Evolutionary conservation across 1,140 invertebrate species (phyloP), one percentile per base, ranked within the genome.

Genomic region (Uloborus diversus): DNA sequence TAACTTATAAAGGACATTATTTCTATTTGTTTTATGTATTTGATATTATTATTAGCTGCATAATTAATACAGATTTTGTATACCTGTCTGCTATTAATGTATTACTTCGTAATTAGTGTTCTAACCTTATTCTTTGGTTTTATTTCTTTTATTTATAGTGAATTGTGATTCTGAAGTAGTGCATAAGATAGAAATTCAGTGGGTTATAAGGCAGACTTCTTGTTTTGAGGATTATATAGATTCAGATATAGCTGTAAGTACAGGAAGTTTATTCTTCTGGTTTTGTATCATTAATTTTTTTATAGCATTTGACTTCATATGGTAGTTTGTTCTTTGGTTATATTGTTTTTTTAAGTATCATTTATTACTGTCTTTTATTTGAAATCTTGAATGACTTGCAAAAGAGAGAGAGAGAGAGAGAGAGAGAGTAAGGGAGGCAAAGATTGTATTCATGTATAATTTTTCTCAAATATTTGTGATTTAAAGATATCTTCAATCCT

Each of bases 221-320:
- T 88, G 86, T 81, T 87, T 84, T 84, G 84, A 86, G 66, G 86
- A 87, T 71, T 87, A 87, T 79, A 57, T 85, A 28, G 80, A 69
- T 33, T 68, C 84, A 28, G 84, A 86, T 68, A 80, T 84, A 25
- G 25, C 83, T 59, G 84, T 86, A 81, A 81, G 73, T 62, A 35
- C 7, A n/a, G 7, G 17, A 42, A 42, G 7, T 42, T 42, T 17
- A 9, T 9, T 9, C 37, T 42, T 42, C 7, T 32, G 25, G 57
- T 65, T 82, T n/a, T 81, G 25, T 78, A 59, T 59, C 28, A 25
- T 59, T 20, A 49, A 13, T 37, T 20, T n/a, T 28, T 61, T 11
- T 11, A n/a, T 70, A 27, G 25, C 33, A 64, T 13, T 61, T 70
- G 17, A n/a, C 27, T 47, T 30, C 33, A 62, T 47, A 47, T 47